phyloP scores from a whole-genome alignment of 2,113 vertebrate species.

The Megaceryle maxima region DNA sequence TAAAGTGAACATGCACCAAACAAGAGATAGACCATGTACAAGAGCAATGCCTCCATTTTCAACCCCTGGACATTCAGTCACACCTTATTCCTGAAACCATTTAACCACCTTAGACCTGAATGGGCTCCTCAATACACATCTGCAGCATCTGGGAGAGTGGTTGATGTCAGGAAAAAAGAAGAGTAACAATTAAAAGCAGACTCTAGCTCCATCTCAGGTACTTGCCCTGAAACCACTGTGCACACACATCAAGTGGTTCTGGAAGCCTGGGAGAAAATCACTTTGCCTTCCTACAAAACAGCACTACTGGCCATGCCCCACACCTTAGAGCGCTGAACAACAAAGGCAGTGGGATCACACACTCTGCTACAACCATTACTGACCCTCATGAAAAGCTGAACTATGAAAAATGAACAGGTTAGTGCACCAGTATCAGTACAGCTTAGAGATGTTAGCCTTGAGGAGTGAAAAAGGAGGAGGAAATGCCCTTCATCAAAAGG shows the following conservation, averaged over 20 bases:
- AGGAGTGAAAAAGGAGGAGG: neutral
- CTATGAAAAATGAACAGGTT: neutral
- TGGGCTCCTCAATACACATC: neutral
- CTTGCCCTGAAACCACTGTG: neutral
- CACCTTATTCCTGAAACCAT: neutral
- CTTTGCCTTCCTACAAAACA: neutral
- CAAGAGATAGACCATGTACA: accelerated
- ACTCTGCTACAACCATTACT: neutral
- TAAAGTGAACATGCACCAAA: neutral
- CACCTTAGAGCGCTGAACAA: neutral
- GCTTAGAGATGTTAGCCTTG: neutral
- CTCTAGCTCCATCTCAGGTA: neutral
- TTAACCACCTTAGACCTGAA: neutral
- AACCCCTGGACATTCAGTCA: neutral
- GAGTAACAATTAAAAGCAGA: neutral
- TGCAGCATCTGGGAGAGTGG: neutral
- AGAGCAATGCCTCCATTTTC: neutral
- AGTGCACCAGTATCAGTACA: neutral
- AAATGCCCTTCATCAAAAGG: neutral
- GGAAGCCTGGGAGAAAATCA: neutral
- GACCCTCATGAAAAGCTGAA: neutral
- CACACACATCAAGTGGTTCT: accelerated
- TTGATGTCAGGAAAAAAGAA: neutral
- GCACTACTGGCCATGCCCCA: neutral
- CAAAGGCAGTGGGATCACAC: neutral